A percentile compares a stretch with the other conserved stretches of the same genome.
Evolutionary conservation across 2,113 vertebrate genomes (phyloP).

Genomic region (Fregetta grallaria): DNA sequence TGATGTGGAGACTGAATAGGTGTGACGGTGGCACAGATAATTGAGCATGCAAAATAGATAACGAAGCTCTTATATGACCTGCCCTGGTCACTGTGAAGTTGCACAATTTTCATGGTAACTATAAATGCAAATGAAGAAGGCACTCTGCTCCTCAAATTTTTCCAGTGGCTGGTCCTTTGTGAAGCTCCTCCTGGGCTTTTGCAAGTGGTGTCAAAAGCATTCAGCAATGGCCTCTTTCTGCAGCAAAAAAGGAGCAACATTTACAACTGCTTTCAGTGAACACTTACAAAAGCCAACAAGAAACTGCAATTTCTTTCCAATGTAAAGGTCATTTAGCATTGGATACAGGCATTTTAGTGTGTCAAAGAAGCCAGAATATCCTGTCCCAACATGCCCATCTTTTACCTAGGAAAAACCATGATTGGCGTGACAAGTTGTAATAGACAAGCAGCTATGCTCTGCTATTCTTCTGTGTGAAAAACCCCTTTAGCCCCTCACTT

Average conservation of each 20-base stretch:
- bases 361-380: background rate
- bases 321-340: background rate
- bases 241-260: background rate
- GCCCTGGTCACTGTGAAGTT: background rate
- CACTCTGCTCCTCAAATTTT: background rate
- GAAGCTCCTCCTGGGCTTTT: background rate
- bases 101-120: background rate
- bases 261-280: background rate
- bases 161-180: background rate
- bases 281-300: slow-evolving; percentile 11
- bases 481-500: background rate
- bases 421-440: background rate
- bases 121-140: background rate
- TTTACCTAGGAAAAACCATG: background rate
- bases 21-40: background rate
- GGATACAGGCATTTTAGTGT: background rate
- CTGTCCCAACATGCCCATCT: slow-evolving; percentile 8
- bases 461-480: slow-evolving; percentile 6
- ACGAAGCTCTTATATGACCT: background rate
- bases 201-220: background rate
- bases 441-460: background rate
- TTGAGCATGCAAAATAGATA: background rate
- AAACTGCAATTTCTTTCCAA: background rate
- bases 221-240: background rate
- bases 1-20: background rate